Conservation (phyloP, 2,888 invertebrate species). For the Eueremaeus valkanovi region DNA sequence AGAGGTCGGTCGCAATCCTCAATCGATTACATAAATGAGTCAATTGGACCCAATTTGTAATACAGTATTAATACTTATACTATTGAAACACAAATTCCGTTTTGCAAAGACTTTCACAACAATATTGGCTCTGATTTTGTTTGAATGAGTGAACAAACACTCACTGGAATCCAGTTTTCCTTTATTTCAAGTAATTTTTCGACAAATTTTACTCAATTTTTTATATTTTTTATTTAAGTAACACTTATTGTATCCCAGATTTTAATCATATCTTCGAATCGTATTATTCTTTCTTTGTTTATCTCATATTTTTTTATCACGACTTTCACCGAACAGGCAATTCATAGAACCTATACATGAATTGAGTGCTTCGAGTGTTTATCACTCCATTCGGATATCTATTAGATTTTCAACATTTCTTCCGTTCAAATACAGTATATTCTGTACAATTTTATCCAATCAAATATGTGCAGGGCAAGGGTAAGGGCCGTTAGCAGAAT, state of each 20-base stretch:
- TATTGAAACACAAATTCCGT: neutral
- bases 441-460: no score
- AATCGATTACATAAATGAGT: constrained; percentile 10
- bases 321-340: no score
- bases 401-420: no score
- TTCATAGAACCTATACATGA: no score
- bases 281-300: neutral
- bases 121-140: neutral
- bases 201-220: neutral
- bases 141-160: neutral
- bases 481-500: no score
- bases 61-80: no score
- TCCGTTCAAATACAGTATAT: no score
- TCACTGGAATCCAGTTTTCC: neutral
- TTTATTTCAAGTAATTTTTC: neutral
- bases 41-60: constrained; percentile 1
- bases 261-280: neutral
- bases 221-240: neutral
- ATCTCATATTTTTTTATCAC: no score
- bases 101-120: neutral
- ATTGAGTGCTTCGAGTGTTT: no score
- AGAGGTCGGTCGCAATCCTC: constrained; percentile 3
- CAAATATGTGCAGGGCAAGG: no score
- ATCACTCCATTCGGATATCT: no score
- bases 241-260: neutral